phyloP scores from a whole-genome alignment of 2,888 invertebrate species.

The Andrena dorsata region DNA sequence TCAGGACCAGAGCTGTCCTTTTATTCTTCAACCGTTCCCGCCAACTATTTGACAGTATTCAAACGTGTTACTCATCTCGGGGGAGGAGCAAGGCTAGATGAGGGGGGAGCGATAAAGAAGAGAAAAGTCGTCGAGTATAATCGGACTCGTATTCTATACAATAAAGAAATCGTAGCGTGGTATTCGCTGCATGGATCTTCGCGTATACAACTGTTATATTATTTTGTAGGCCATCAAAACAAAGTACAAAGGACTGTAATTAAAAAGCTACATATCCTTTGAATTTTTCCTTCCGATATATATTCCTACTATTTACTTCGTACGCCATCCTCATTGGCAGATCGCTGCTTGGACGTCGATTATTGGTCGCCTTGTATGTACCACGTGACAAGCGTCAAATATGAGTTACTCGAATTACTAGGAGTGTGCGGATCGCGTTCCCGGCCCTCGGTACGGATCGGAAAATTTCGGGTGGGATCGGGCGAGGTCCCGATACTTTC shows the following conservation, averaged over 20 bases:
- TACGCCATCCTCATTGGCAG: background rate
- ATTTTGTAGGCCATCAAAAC: background rate
- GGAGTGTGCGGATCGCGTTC: no score
- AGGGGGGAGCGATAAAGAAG: constrained; percentile 6
- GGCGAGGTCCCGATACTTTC: no score
- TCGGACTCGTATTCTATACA: background rate
- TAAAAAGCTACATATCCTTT: background rate
- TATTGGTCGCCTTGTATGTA: background rate
- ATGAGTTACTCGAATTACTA: background rate
- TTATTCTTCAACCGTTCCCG: constrained; percentile 43
- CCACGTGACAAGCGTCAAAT: constrained; percentile 1
- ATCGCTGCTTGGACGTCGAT: background rate
- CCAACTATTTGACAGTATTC: constrained; percentile 28
- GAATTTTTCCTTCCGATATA: background rate
- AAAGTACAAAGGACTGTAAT: background rate
- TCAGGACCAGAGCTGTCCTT: constrained; percentile 7
- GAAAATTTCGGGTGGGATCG: no score
- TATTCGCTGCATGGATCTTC: background rate
- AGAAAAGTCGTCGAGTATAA: background rate
- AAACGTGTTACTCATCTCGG: background rate
- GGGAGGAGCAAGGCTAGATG: background rate
- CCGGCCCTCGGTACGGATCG: no score
- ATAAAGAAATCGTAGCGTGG: no score
- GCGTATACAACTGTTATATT: background rate
- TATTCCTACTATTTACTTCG: background rate